Conservation (phyloP, 2,888 invertebrate species). For the Tiliacea aurago region DNA sequence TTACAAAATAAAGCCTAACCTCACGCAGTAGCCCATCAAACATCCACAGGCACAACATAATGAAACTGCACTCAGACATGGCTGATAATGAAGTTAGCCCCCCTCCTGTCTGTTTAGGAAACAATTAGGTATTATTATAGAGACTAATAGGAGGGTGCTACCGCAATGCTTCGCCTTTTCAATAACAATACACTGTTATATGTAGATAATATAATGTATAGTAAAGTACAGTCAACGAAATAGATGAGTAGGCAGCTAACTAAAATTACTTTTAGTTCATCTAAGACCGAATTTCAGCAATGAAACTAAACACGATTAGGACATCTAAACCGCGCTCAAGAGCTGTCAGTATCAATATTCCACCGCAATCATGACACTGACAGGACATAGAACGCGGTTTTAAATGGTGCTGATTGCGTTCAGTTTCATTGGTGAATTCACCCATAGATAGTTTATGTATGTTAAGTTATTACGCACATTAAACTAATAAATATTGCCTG, state of each 20-base stretch:
- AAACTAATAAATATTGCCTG: neutral
- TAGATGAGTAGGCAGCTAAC: neutral
- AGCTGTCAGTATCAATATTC: neutral
- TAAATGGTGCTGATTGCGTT: neutral
- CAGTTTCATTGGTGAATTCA: neutral
- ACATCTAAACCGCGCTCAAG: neutral
- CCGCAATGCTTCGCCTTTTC: constrained; percentile 39
- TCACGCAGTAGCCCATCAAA: neutral
- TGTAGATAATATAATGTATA: neutral
- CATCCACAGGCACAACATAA: constrained; percentile 39
- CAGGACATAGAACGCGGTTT: neutral
- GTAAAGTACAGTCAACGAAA: neutral
- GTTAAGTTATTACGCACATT: neutral
- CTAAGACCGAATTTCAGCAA: neutral
- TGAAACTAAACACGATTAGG: neutral
- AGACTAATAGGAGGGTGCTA: constrained; percentile 74
- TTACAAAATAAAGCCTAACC: constrained; percentile 4
- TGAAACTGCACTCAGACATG: constrained; percentile 69
- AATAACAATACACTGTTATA: constrained; percentile 30
- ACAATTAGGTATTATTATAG: constrained; percentile 87
- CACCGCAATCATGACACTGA: neutral
- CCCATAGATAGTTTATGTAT: neutral
- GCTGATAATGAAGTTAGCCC: constrained; percentile 79
- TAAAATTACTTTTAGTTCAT: neutral
- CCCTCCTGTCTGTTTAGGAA: constrained; percentile 87